These are phyloP conservation scores for Meloidogyne chitwoodi DNA, from an alignment of 1,140 invertebrate genomes.

Conservation along the genomic window DNA sequence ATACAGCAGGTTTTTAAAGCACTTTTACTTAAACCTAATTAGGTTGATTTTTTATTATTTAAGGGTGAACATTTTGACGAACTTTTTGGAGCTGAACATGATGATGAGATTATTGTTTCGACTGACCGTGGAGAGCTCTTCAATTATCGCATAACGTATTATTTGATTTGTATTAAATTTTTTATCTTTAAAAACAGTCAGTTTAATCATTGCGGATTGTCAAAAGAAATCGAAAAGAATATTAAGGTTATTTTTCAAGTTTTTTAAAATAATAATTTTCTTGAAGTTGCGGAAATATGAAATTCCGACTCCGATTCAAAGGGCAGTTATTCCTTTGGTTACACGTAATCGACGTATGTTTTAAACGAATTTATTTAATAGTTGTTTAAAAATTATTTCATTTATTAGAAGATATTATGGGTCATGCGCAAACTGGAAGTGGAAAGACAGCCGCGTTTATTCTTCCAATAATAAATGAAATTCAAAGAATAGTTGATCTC, in stretches of 20 bases:
- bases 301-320: slow-evolving; percentile 17
- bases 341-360: not conserved
- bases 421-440: slow-evolving; percentile 29
- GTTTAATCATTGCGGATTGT: slow-evolving; percentile 26
- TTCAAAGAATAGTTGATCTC: slow-evolving; percentile 2
- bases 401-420: slow-evolving; percentile 19
- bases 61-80: not conserved
- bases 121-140: not conserved
- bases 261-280: not conserved
- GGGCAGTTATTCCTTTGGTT: slow-evolving; percentile 7
- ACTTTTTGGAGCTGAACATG: not conserved
- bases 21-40: not conserved
- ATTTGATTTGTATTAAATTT: not conserved
- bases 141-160: slow-evolving; percentile 10
- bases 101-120: not conserved
- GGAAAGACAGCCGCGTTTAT: slow-evolving; percentile 33
- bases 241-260: not conserved
- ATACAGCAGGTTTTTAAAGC: slow-evolving; percentile 13
- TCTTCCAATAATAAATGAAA: slow-evolving; percentile 26
- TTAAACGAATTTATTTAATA: not conserved
- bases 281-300: slow-evolving; percentile 17
- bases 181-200: not conserved
- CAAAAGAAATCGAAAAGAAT: slow-evolving; percentile 21
- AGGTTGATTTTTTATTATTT: not conserved
- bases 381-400: not conserved